Evolutionary conservation across 2,113 vertebrate genomes (phyloP), one percentile per base, ranked within the genome.

Genomic region (Catagonus wagneri): DNA sequence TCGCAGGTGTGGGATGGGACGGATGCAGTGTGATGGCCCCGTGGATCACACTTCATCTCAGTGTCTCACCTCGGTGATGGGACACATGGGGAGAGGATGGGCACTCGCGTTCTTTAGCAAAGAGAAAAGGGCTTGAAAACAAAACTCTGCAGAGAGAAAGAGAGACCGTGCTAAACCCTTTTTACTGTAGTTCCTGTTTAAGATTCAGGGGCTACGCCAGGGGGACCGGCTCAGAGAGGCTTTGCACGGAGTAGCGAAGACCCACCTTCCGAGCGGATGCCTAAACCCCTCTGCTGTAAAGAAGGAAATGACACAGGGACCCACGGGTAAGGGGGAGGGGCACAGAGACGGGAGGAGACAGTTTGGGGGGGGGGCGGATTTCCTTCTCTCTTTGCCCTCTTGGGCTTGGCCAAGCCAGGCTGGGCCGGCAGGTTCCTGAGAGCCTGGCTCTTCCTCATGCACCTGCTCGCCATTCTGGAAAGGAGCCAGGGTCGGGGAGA

Each of bases 241-340:
- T 54, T 72, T 79, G 4, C 1, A 12, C 5, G 15, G 60, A 54
- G 34, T 12, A 11, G 25, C 86, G 34, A 76, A 68, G 78, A 36
- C 5, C 39, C 1, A 1, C 29, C 6, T 25, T 39, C 36, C 11
- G 8, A 1, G 0, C 0, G 71, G 14, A 25, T 8, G 32, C 12
- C 29, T 34, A 80, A 23, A 44, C 25, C 22, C 3, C 50, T 19
- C 16, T 52, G 34, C 3, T 22, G 16, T 20, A 3, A 4, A n/a
- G n/a, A n/a, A 90, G 29, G n/a, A 83, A 39, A 74, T 23, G 32
- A 44, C 66, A 2, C 22, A 19, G 65, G 44, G 39, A 20, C 12
- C 56, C 20, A 9, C 50, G n/a, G 20, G 29, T 1, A 3, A 1
- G 15, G 15, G 14, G n/a, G n/a, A 63, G 11, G 44, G 32, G 13